Evolutionary conservation across 1,140 invertebrate genomes (phyloP).

Genomic region (Episyrphus balteatus): DNA sequence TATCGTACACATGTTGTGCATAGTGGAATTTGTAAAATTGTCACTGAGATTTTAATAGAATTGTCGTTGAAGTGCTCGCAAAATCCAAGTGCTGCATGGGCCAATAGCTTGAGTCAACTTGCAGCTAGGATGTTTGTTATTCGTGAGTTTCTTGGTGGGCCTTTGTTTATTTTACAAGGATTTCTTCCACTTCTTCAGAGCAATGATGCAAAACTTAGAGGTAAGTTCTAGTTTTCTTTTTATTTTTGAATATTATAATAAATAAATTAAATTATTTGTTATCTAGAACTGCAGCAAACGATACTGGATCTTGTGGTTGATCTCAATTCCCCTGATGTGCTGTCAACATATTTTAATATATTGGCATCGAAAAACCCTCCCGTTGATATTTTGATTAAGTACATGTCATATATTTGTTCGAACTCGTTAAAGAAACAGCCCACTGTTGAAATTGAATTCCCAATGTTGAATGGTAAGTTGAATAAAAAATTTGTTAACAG

Average conservation of each 20-base stretch:
- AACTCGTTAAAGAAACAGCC: constrained; percentile 20
- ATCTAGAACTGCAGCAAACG: constrained; percentile 27
- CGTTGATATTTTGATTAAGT: constrained; percentile 24
- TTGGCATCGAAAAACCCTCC: constrained; percentile 27
- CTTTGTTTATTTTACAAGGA: constrained; percentile 25
- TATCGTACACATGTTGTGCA: constrained; percentile 29
- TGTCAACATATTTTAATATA: constrained; percentile 24
- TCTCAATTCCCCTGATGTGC: constrained; percentile 26
- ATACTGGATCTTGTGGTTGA: constrained; percentile 28
- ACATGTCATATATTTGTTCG: constrained; percentile 25
- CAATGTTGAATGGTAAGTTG: constrained; percentile 14
- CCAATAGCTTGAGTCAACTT: constrained; percentile 26
- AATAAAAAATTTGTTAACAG: constrained; percentile 1
- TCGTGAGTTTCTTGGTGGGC: constrained; percentile 27
- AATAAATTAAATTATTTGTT: not conserved
- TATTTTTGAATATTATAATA: too few species aligned
- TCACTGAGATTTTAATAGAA: constrained; percentile 31
- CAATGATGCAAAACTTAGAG: constrained; percentile 23
- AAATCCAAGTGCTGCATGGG: constrained; percentile 25
- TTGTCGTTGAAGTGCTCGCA: constrained; percentile 21
- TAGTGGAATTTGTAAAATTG: constrained; percentile 27
- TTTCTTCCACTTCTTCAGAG: constrained; percentile 23
- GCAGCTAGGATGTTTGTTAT: constrained; percentile 29
- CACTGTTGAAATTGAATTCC: constrained; percentile 28
- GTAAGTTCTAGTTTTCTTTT: too few species aligned